phyloP scores from a whole-genome alignment of 2,113 vertebrate genomes.

The Hippocampus mohnikei region DNA sequence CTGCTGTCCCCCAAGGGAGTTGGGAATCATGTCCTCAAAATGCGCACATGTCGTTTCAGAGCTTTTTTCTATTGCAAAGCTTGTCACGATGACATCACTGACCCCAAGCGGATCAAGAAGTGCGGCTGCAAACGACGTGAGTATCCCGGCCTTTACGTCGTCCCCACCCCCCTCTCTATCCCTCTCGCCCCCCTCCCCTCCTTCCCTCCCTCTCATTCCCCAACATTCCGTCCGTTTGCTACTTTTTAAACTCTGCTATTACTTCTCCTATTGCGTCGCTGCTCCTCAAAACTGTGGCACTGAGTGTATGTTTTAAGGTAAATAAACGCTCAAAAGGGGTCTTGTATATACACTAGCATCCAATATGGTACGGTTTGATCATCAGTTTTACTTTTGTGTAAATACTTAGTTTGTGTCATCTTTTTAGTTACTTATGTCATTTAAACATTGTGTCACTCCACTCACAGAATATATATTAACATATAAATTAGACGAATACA shows the following conservation, averaged over 20 bases:
- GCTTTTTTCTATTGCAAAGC: slow-evolving; percentile 99
- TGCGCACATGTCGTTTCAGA: slow-evolving; percentile 75
- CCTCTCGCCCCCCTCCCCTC: not conserved
- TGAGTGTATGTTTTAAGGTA: slow-evolving; percentile 29
- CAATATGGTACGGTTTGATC: slow-evolving; percentile 25
- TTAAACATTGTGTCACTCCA: slow-evolving; percentile 4
- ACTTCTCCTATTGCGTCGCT: slow-evolving; percentile 28
- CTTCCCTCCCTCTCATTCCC: slow-evolving; percentile 5
- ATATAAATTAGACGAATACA: no score
- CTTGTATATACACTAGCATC: slow-evolving; percentile 22
- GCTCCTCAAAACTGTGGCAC: slow-evolving; percentile 28
- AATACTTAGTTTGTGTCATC: slow-evolving; percentile 19
- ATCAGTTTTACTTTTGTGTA: slow-evolving; percentile 20
- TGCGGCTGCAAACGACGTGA: slow-evolving; percentile 99
- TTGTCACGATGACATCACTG: slow-evolving; percentile 99
- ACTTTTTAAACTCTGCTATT: slow-evolving; percentile 13
- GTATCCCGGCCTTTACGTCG: slow-evolving; percentile 61
- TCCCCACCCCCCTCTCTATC: not conserved
- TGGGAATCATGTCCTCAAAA: not conserved
- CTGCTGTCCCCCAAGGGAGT: not conserved
- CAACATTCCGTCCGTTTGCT: slow-evolving; percentile 1
- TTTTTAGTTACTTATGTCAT: slow-evolving; percentile 23
- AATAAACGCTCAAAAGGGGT: slow-evolving; percentile 9
- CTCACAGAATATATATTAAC: not conserved
- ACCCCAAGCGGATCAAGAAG: slow-evolving; percentile 99